These are phyloP conservation scores for Morone chrysops DNA, from an alignment of 2,113 vertebrate species.

Conservation along the genomic window DNA sequence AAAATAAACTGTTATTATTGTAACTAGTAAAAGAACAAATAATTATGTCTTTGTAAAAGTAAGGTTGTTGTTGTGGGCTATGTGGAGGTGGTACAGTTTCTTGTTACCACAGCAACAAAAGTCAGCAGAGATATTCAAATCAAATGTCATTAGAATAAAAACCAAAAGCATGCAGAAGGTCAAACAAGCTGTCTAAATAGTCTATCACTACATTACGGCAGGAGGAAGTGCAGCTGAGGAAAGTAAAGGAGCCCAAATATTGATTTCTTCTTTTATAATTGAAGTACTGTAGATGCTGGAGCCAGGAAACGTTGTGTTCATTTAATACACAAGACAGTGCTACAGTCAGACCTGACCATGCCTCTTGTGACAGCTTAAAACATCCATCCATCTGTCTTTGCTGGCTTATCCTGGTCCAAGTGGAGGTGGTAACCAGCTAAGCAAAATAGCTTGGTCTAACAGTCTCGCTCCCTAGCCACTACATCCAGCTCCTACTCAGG, in stretches of 20 bases:
- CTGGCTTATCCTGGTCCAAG: background rate
- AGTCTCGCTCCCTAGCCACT: background rate
- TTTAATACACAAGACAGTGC: conserved; percentile 9
- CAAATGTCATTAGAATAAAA: conserved; percentile 17
- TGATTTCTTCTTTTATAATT: conserved; percentile 3
- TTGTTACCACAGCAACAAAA: conserved; percentile 17
- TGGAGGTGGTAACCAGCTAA: background rate
- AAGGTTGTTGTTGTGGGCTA: background rate
- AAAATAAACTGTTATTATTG: background rate
- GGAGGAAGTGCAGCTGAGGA: background rate
- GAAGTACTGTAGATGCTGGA: background rate
- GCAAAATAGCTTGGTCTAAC: background rate
- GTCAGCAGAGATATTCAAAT: conserved; percentile 22
- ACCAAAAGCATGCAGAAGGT: background rate
- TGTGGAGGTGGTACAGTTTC: background rate
- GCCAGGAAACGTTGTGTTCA: background rate
- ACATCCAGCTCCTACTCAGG: background rate
- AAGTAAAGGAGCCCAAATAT: background rate
- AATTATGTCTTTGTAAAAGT: background rate
- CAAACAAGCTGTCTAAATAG: conserved; percentile 8
- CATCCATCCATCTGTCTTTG: background rate
- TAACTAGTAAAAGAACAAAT: background rate
- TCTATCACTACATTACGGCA: background rate
- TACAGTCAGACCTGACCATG: background rate
- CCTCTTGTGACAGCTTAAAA: conserved; percentile 15